Conservation (phyloP, 1,140 invertebrate species). For the Propsilocerus akamusi region DNA sequence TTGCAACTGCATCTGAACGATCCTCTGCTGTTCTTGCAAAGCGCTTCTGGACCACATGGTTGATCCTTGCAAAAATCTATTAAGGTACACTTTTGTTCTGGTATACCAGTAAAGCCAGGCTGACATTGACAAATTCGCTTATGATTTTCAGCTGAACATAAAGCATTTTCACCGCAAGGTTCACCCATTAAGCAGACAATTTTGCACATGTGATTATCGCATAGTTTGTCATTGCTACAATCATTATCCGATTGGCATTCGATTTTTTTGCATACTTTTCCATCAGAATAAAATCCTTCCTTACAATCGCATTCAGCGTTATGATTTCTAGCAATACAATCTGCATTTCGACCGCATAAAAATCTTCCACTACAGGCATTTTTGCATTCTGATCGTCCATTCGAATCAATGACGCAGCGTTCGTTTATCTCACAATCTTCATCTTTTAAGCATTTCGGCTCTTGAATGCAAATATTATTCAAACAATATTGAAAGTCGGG, state of each 20-base stretch:
- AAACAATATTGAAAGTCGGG: constrained; percentile 63
- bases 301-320: constrained; percentile 55
- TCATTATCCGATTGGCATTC: constrained; percentile 52
- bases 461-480: constrained; percentile 65
- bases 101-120: constrained; percentile 67
- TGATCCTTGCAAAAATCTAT: constrained; percentile 61
- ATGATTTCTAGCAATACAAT: constrained; percentile 50
- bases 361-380: constrained; percentile 43
- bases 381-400: constrained; percentile 51
- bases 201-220: constrained; percentile 60
- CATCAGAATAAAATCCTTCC: constrained; percentile 57
- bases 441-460: constrained; percentile 48
- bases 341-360: constrained; percentile 64
- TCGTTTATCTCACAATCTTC: constrained; percentile 46
- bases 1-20: constrained; percentile 60
- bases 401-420: constrained; percentile 42
- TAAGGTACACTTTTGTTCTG: constrained; percentile 42
- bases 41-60: constrained; percentile 64
- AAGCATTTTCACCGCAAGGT: constrained; percentile 62
- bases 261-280: constrained; percentile 52
- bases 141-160: constrained; percentile 65
- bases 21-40: constrained; percentile 64
- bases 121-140: constrained; percentile 60
- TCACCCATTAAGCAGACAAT: constrained; percentile 62
- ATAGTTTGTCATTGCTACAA: constrained; percentile 65